Percentiles rank a stretch among this genome's conserved stretches.
Evolutionary conservation across 2,113 vertebrate species (phyloP).

Genomic region (Ursus arctos): DNA sequence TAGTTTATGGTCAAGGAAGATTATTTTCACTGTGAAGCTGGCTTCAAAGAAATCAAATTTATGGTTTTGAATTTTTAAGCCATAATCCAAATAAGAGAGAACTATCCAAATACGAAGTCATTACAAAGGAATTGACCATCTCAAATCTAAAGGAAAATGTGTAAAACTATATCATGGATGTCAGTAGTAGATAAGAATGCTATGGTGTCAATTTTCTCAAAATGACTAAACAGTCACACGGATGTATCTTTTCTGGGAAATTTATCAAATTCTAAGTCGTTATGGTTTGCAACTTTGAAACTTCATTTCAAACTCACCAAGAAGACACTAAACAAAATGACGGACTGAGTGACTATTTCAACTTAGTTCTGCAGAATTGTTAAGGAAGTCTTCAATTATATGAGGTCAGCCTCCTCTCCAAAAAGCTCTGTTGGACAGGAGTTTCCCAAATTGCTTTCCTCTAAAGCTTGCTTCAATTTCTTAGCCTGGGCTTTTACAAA

Average conservation of each 20-base stretch:
- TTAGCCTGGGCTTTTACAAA: background rate
- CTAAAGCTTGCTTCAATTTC: background rate
- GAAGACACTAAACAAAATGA: background rate
- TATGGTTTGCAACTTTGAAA: slow-evolving; percentile 36
- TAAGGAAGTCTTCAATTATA: background rate
- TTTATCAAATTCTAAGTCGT: background rate
- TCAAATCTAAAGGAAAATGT: slow-evolving; percentile 35
- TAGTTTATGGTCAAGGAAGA: background rate
- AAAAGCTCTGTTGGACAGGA: background rate
- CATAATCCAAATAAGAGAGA: slow-evolving; percentile 38
- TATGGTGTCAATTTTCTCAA: background rate
- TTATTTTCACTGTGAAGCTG: background rate
- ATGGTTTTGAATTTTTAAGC: slow-evolving; percentile 16
- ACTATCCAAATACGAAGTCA: background rate
- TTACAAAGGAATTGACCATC: background rate
- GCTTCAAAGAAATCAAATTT: background rate
- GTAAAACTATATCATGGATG: background rate
- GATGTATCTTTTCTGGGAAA: background rate
- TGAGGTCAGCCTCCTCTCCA: background rate
- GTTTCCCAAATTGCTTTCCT: background rate
- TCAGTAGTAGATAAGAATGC: background rate
- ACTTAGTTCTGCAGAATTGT: background rate
- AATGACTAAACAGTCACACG: background rate
- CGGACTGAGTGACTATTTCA: background rate
- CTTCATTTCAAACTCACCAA: background rate